Evolutionary conservation across 2,113 vertebrate species (phyloP).

Genomic region (Eclectus roratus): DNA sequence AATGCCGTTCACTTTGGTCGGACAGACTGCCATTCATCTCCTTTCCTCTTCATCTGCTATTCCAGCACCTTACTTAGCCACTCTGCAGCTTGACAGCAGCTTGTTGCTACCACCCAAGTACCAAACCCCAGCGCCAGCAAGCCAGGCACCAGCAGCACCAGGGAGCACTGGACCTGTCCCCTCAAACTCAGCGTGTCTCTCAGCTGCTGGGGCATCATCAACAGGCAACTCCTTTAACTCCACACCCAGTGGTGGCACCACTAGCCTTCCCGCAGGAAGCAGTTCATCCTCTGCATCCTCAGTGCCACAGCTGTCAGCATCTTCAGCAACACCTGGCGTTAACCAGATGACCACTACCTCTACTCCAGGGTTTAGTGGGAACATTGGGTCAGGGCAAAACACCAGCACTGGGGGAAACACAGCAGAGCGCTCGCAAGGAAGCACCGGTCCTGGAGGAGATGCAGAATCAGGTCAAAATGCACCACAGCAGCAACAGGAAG

Average conservation of each 20-base stretch:
- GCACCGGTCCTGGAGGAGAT: slow-evolving; percentile 67
- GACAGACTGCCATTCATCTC: not conserved
- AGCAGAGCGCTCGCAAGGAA: slow-evolving; percentile 75
- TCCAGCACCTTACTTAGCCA: slow-evolving; percentile 91
- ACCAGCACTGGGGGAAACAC: slow-evolving; percentile 58
- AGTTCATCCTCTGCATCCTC: slow-evolving; percentile 63
- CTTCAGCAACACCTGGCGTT: slow-evolving; percentile 69
- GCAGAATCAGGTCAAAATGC: slow-evolving; percentile 73
- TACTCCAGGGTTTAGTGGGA: slow-evolving; percentile 71
- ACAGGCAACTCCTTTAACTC: slow-evolving; percentile 71
- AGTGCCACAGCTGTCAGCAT: slow-evolving; percentile 59
- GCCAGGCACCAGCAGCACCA: slow-evolving; percentile 64
- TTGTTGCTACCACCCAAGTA: slow-evolving; percentile 87
- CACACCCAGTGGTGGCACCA: slow-evolving; percentile 62
- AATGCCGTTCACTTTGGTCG: not conserved
- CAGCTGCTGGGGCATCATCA: slow-evolving; percentile 33
- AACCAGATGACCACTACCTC: slow-evolving; percentile 68
- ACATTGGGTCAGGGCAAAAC: slow-evolving; percentile 63
- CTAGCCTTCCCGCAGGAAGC: slow-evolving; percentile 51
- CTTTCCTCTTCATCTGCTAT: not conserved
- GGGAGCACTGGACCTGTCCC: slow-evolving; percentile 60
- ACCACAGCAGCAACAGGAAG: slow-evolving; percentile 75
- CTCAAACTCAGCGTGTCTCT: slow-evolving; percentile 41
- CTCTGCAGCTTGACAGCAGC: slow-evolving; percentile 88
- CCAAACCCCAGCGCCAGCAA: slow-evolving; percentile 69